A percentile compares a stretch with the other conserved stretches of the same genome.
These are phyloP conservation scores for Cacoxenus indagator DNA, from an alignment of 2,888 invertebrate genomes.

Conservation along the genomic window DNA sequence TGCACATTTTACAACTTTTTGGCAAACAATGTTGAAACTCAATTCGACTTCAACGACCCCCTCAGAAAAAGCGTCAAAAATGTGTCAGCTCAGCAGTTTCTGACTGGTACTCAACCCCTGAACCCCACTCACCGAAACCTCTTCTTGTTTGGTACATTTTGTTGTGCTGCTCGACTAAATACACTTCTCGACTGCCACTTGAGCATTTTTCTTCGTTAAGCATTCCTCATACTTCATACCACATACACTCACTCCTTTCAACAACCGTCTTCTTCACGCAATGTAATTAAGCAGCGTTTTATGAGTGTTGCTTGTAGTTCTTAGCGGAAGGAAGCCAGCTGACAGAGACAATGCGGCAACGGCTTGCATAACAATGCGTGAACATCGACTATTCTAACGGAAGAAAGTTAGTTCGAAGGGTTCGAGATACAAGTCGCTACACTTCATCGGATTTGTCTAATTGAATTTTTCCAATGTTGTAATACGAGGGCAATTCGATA, in stretches of 20 bases:
- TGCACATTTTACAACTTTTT: not conserved
- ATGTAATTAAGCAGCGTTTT: conserved; percentile 55
- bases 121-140: not conserved
- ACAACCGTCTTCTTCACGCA: not conserved
- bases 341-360: not conserved
- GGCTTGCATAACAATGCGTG: conserved; percentile 34
- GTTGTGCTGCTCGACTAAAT: not conserved
- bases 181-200: not conserved
- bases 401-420: not conserved
- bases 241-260: not conserved
- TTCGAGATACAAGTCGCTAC: not conserved
- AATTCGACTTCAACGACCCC: not conserved
- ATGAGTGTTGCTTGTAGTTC: conserved; percentile 28
- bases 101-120: too few relatives aligned
- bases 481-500: not conserved
- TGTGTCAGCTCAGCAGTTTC: too few relatives aligned
- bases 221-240: not conserved
- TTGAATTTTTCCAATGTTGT: conserved; percentile 22
- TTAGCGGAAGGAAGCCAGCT: not conserved
- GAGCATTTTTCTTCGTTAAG: not conserved
- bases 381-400: too few relatives aligned
- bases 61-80: too few relatives aligned
- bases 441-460: conserved; percentile 28
- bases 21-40: not conserved
- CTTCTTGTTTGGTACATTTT: not conserved